These are phyloP conservation scores for Brienomyrus longianalis DNA, from an alignment of 2,113 vertebrate genomes.

Conservation along the genomic window DNA sequence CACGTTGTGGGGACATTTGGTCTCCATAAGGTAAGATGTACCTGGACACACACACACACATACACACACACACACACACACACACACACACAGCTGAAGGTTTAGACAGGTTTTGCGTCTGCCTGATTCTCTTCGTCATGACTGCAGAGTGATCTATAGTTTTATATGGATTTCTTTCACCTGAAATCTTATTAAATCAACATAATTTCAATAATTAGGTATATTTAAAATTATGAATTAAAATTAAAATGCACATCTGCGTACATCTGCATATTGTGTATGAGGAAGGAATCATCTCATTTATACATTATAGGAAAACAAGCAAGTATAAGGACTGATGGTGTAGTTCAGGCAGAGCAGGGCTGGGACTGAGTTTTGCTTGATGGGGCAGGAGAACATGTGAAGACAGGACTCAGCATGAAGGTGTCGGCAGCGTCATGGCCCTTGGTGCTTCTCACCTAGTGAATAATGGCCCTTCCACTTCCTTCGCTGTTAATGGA, in stretches of 20 bases:
- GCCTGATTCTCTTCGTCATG: background rate
- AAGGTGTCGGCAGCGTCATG: background rate
- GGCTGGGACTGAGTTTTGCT: background rate
- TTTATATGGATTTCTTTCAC: background rate
- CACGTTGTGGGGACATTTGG: too few relatives aligned
- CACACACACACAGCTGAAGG: background rate
- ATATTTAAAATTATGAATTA: too few relatives aligned
- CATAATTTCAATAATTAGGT: too few relatives aligned
- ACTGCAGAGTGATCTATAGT: background rate
- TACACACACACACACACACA: too few relatives aligned
- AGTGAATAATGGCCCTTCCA: background rate
- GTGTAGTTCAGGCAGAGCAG: background rate
- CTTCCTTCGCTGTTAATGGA: background rate
- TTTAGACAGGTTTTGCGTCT: background rate
- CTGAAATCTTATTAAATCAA: too few relatives aligned
- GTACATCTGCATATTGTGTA: background rate
- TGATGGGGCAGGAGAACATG: background rate
- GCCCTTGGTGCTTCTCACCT: background rate
- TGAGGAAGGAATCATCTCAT: background rate
- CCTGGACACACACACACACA: background rate
- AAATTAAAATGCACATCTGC: background rate
- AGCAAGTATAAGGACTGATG: background rate
- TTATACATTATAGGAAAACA: background rate
- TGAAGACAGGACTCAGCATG: background rate
- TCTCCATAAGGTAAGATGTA: too few relatives aligned